Base-by-base conservation (phyloP, 2,888 invertebrate genomes). In the Desoria tigrina region DNA sequence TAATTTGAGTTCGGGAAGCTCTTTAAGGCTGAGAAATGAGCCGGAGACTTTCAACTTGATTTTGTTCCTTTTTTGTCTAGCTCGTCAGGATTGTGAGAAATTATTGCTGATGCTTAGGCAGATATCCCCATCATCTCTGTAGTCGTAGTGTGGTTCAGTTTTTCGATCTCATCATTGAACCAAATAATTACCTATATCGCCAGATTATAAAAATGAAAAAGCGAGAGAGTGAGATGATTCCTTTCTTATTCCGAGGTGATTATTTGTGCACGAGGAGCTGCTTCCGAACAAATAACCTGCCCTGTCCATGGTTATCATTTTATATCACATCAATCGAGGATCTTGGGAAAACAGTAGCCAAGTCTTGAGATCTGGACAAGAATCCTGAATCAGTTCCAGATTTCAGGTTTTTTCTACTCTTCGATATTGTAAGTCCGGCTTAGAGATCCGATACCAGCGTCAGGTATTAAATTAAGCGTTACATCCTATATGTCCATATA, bases 271-370 rank as follows among this genome's bases (percentile, higher is more conserved):
- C 32, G 28, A 51, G 27, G 55, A 55, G 28, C 55, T 55, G 55
- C 55, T 55, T 27, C 55, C 55, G 55, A 55, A 55, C 55, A 55
- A 55, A 55, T 55, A 55, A 32, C 55, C 21, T 55, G 27, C 28
- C 32, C 45, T 45, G 45, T 45, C 45, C 45, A 45, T 18, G 45
- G 6, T 45, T 45, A 45, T 45, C 45, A 45, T 45, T 45, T 45
- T 45, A 16, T 45, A 45, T 16, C 7, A 45, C n/a, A 45, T 45
- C 21, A 45, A 45, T 45, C 45, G 18, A 16, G 45, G n/a, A 45
- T 18, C 21, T 21, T 39, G 9, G 45, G n/a, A 16, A 45, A 45
- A 45, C 45, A 45, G 45, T 45, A 45, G 45, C 45, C 45, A 45
- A 21, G 21, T 9, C 21, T 21, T 18, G 45, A 45, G 45, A 45